Base-by-base conservation (phyloP, 2,113 vertebrate genomes). In the Neotoma lepida region DNA sequence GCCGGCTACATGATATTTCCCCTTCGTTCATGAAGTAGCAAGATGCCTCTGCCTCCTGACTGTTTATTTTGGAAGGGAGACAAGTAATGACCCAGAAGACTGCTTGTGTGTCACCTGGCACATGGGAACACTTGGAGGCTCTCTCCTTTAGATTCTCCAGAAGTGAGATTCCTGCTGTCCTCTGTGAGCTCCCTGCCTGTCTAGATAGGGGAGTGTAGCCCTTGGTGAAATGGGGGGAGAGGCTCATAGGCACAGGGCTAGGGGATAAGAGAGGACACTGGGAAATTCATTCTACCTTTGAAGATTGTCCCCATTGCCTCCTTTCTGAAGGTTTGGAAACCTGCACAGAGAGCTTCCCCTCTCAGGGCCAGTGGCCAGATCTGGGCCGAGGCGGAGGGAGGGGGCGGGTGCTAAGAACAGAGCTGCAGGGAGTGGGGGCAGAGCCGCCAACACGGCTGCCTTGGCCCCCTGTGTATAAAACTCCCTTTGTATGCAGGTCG, bases 401-500 rank as follows among this genome's bases (percentile, higher is more conserved):
- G n/a, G n/a, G n/a, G n/a, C n/a, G n/a, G n/a, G n/a, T n/a, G n/a
- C n/a, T 56, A 49, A 88, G 76, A 66, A 74, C 13, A 0, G 41
- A 58, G 3, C 0, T 49, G 56, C 28, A 9, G 78, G 66, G 73
- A 28, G 41, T 39, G 71, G 66, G 73, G n/a, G 41, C 71, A 18
- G 26, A 6, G 95, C 71, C 14, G 33, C 93, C 35, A 44, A 88
- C 0, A 2, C 63, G 35, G 35, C 97, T 30, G 87, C 95, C 0
- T 26, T 82, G 90, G 49, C 0, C 76, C 0, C 1, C 93, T 33
- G 22, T 76, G 92, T 88, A 96, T 97, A 95, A 96, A 97, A 88
- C 89, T 87, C 96, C 89, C 94, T 96, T 97, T 96, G 88, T 97
- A 94, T 93, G 3, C 0, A 93, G 96, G 90, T 92, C 95, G 92